Evolutionary conservation across 2,113 vertebrate genomes (phyloP).

Genomic region (Lamprotornis superbus): DNA sequence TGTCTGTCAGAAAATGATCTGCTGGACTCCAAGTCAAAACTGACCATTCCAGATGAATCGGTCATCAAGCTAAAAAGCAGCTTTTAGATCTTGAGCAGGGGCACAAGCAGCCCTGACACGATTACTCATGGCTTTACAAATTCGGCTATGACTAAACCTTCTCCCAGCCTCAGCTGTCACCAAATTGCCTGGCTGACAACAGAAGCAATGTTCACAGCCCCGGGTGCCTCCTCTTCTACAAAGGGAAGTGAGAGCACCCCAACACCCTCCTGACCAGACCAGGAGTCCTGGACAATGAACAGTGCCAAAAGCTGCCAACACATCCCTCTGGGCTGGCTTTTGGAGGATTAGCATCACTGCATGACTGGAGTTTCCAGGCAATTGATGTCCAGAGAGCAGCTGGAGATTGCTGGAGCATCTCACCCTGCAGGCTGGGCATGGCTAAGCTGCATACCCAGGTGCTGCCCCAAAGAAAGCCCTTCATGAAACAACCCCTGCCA

Average conservation of each 20-base stretch:
- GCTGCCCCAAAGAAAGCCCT: no score
- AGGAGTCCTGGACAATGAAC: not conserved
- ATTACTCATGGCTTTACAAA: not conserved
- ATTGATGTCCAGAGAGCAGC: not conserved
- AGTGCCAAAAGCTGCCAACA: not conserved
- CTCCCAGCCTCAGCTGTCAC: not conserved
- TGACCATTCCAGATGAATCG: not conserved
- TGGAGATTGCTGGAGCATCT: not conserved
- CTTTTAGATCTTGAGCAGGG: not conserved
- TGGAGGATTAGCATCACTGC: fast-evolving
- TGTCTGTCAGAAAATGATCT: not conserved
- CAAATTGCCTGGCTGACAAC: not conserved
- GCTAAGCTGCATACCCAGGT: not conserved
- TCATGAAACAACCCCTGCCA: not conserved
- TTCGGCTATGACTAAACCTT: not conserved
- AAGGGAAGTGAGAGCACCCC: not conserved
- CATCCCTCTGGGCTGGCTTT: not conserved
- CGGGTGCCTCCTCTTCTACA: not conserved
- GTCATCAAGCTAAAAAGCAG: not conserved
- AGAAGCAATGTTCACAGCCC: not conserved
- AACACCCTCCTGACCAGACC: not conserved
- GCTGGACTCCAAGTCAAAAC: not conserved
- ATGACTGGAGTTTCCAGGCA: not conserved
- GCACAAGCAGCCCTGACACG: not conserved
- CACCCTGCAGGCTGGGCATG: not conserved